Percentiles rank a stretch among this genome's conserved stretches.
Evolutionary conservation across 2,113 vertebrate species (phyloP).

Genomic region (Sclerurus mexicanus): DNA sequence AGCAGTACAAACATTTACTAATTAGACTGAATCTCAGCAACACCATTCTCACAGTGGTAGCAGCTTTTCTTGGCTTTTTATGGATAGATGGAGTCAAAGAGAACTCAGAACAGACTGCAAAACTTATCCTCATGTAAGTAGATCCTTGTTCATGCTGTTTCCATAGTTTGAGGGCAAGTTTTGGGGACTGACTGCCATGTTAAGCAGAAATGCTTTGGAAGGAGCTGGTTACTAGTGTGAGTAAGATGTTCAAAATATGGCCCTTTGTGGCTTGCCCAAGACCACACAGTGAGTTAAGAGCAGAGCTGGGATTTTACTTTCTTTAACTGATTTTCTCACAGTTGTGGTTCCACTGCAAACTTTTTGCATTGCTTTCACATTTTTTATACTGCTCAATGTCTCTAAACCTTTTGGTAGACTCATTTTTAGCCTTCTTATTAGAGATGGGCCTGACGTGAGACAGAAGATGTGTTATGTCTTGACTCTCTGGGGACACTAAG

Average conservation of each 20-base stretch:
- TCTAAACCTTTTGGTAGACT: background rate
- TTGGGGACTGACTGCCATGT: background rate
- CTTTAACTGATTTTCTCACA: conserved; percentile 48
- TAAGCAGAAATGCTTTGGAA: conserved; percentile 28
- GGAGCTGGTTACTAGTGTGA: conserved; percentile 1
- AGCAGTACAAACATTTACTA: background rate
- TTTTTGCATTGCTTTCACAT: background rate
- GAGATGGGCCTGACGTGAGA: background rate
- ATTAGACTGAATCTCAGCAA: conserved; percentile 17
- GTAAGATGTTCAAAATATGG: conserved; percentile 35
- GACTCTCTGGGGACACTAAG: background rate
- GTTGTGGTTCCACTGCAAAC: conserved; percentile 22
- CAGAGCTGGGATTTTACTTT: conserved; percentile 22
- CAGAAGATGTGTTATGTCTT: background rate
- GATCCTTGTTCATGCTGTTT: background rate
- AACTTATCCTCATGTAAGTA: background rate
- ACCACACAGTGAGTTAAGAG: conserved; percentile 1
- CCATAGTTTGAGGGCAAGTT: background rate
- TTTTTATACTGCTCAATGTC: background rate
- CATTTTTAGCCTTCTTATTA: background rate
- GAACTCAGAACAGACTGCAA: background rate
- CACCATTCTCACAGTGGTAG: background rate
- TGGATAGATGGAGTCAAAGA: background rate
- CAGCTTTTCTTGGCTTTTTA: background rate
- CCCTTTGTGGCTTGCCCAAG: background rate